A percentile compares a stretch with the other conserved stretches of the same genome.
Evolutionary conservation across 2,797 vertebrate species (phyloP).

Genomic region (Gymnothorax javanicus): DNA sequence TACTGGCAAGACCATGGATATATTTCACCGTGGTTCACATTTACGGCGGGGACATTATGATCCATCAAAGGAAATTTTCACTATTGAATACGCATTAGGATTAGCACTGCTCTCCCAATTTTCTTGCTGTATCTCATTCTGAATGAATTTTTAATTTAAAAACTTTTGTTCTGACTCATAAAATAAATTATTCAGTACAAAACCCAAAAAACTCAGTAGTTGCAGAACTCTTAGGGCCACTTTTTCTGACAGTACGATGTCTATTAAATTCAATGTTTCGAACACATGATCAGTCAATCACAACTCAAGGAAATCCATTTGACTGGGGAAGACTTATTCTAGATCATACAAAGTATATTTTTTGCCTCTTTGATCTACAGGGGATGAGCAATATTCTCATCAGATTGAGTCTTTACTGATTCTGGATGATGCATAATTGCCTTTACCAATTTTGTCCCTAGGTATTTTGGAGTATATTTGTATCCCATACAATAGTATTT

Average conservation of each 20-base stretch:
- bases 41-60: not conserved
- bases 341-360: not conserved
- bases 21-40: not conserved
- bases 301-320: not conserved
- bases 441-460: not conserved
- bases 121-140: not conserved
- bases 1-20: not conserved
- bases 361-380: not conserved
- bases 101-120: not conserved
- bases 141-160: not conserved
- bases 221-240: not conserved
- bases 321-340: not conserved
- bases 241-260: not conserved
- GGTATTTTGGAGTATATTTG: not conserved
- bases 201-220: not conserved
- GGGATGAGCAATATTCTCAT: not conserved
- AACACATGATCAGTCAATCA: not conserved
- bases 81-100: not conserved
- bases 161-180: not conserved
- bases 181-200: not conserved
- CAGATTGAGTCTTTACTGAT: not conserved
- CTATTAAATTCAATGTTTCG: not conserved
- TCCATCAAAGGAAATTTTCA: not conserved
- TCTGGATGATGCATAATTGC: not conserved
- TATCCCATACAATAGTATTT: not conserved